Conservation (phyloP, 30 jellyfish, hydroid and myxozoan genomes). For the Mastigias papua region DNA sequence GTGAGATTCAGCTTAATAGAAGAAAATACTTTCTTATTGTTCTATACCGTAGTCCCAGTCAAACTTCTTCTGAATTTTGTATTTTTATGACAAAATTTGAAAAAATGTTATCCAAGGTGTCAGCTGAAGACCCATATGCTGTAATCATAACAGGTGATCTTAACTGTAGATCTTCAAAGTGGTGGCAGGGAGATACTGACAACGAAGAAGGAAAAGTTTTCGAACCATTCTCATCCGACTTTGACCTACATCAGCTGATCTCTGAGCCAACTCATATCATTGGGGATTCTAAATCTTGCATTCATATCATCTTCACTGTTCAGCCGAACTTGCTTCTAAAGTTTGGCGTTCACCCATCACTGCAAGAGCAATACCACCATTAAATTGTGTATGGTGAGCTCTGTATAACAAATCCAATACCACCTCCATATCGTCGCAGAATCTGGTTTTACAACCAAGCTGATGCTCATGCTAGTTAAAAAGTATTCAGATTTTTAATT, state of each 20-base stretch:
- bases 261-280: conserved; percentile 49
- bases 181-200: conserved; percentile 57
- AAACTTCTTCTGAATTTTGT: not conserved
- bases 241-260: conserved; percentile 40
- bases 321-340: conserved; percentile 47
- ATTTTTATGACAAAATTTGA: not conserved
- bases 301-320: conserved; percentile 47
- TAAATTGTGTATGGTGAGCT: conserved; percentile 44
- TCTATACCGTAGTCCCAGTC: not conserved
- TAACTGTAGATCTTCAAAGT: conserved; percentile 40
- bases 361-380: conserved; percentile 57
- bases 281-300: conserved; percentile 57
- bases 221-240: conserved; percentile 52
- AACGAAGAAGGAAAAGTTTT: conserved; percentile 46
- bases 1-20: too few relatives aligned
- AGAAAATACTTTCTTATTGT: too few relatives aligned
- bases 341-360: conserved; percentile 59
- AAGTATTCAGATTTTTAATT: conserved; percentile 27
- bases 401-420: conserved; percentile 37
- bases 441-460: conserved; percentile 54
- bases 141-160: conserved; percentile 27
- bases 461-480: conserved; percentile 3
- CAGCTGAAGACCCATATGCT: not conserved
- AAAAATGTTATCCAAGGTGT: not conserved
- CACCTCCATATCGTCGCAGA: conserved; percentile 57